Conservation (phyloP, 1,140 invertebrate species). For the Drosophila oshimai region DNA sequence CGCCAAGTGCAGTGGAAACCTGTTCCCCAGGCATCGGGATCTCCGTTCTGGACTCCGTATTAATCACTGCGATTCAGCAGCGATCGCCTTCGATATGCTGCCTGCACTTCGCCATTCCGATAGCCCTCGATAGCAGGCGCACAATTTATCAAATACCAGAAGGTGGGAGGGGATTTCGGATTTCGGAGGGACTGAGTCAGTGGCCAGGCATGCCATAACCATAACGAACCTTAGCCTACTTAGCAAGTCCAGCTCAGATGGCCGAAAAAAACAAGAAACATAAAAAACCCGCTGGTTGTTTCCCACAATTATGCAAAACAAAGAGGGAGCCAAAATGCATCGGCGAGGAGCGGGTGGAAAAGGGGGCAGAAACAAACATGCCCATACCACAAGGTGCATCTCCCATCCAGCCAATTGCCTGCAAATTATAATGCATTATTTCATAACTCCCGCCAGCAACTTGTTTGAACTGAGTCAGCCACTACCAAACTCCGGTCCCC, state of each 20-base stretch:
- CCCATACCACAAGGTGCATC: constrained; percentile 71
- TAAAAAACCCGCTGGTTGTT: constrained; percentile 70
- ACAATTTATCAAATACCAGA: constrained; percentile 74
- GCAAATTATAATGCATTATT: constrained; percentile 81
- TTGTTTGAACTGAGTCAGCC: constrained; percentile 75
- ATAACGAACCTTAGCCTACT: constrained; percentile 80
- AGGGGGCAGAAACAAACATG: constrained; percentile 62
- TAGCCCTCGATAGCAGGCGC: constrained; percentile 51
- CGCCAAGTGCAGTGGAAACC: constrained; percentile 66
- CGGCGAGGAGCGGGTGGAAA: constrained; percentile 7
- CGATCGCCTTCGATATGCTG: constrained; percentile 55
- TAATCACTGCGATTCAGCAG: constrained; percentile 66
- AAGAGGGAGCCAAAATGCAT: constrained; percentile 47
- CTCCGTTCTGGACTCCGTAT: constrained; percentile 34
- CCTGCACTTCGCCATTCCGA: constrained; percentile 57
- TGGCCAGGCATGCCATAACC: constrained; percentile 65
- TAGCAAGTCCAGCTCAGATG: constrained; percentile 30
- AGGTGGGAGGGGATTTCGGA: background rate
- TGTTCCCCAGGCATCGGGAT: constrained; percentile 29
- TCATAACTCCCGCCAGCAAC: constrained; percentile 78
- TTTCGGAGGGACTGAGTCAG: constrained; percentile 45
- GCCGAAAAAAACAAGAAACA: constrained; percentile 6
- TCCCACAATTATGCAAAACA: constrained; percentile 79
- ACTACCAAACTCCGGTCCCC: background rate
- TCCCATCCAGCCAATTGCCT: constrained; percentile 62